A percentile compares a stretch with the other conserved stretches of the same genome.
Evolutionary conservation across 2,888 invertebrate genomes (phyloP).

Genomic region (Dolichomitus sp.): DNA sequence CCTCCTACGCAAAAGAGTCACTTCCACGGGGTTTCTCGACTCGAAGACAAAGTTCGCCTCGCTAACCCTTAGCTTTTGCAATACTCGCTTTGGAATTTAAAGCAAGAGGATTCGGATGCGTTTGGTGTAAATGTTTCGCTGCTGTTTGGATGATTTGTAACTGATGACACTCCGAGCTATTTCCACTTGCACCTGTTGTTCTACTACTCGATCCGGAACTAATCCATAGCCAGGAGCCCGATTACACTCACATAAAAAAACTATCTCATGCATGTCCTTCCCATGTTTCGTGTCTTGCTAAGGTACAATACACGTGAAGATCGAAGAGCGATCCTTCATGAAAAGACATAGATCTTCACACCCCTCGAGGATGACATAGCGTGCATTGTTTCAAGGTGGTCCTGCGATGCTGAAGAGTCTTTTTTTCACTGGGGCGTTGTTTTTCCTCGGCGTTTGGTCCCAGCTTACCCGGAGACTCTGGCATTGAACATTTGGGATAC

Average conservation of each 20-base stretch:
- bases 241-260: neutral
- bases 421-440: neutral
- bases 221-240: conserved; percentile 2
- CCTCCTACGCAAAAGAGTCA: conserved; percentile 52
- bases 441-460: conserved; percentile 5
- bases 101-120: neutral
- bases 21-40: neutral
- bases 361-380: conserved; percentile 11
- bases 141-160: neutral
- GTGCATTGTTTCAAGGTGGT: conserved; percentile 43
- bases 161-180: neutral
- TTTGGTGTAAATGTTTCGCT: neutral
- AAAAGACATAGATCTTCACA: conserved; percentile 28
- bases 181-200: conserved; percentile 13
- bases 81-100: conserved; percentile 4
- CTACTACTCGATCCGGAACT: neutral
- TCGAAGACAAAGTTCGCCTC: neutral
- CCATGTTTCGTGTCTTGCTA: neutral
- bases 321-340: neutral
- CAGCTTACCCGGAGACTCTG: conserved; percentile 3
- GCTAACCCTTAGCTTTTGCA: conserved; percentile 2
- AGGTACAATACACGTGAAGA: neutral
- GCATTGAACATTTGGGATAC: neutral
- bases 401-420: neutral
- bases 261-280: neutral